phyloP scores from a whole-genome alignment of 2,113 vertebrate genomes.

The Trochalopteron elliotii region DNA sequence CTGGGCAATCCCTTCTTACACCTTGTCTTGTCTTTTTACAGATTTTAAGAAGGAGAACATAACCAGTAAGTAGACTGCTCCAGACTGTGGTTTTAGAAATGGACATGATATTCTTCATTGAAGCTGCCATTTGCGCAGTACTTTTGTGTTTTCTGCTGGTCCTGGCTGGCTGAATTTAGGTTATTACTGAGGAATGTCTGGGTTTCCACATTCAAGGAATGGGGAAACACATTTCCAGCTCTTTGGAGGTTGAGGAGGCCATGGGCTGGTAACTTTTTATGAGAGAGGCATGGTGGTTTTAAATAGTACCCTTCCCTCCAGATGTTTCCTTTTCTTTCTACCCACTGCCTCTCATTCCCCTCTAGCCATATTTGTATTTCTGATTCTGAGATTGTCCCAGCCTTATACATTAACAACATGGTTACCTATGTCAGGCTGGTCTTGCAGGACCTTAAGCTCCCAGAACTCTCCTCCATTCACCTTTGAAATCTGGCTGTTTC shows the following conservation, averaged over 20 bases:
- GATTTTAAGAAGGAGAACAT: constrained; percentile 87
- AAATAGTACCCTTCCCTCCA: background rate
- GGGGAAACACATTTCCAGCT: background rate
- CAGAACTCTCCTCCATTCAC: background rate
- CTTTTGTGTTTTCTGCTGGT: background rate
- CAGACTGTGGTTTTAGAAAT: background rate
- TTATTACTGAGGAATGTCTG: background rate
- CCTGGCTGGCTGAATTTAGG: background rate
- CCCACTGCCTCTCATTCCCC: background rate
- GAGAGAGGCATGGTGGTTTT: background rate
- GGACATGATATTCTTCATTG: background rate
- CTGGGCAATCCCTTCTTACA: background rate
- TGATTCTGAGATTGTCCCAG: background rate
- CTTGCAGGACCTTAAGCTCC: background rate
- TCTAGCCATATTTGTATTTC: background rate
- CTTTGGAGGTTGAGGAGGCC: background rate
- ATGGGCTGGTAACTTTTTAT: background rate
- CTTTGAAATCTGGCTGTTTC: background rate
- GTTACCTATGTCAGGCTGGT: background rate
- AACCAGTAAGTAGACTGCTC: constrained; percentile 86
- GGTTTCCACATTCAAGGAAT: background rate
- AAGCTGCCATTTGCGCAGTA: background rate
- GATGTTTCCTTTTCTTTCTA: background rate
- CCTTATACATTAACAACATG: background rate
- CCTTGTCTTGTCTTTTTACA: constrained; percentile 75